Percentiles rank a stretch among this genome's conserved stretches.
phyloP scores from a whole-genome alignment of 2,797 vertebrate genomes.

The Sitta carolinensis region DNA sequence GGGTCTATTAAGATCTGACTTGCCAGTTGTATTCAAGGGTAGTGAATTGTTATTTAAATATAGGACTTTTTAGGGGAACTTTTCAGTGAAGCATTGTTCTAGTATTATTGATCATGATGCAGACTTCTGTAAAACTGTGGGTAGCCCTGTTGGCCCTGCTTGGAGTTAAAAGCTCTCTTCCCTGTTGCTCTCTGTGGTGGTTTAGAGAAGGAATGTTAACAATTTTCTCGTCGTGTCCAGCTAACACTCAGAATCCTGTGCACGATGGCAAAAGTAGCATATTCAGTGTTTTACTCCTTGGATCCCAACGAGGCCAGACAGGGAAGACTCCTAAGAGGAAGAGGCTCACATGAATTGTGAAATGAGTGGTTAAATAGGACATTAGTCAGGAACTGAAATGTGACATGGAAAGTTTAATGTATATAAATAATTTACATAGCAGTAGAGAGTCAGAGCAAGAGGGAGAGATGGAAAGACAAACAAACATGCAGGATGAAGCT shows the following conservation, averaged over 20 bases:
- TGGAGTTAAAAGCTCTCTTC: not conserved
- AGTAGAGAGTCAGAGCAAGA: not conserved
- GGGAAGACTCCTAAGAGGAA: not conserved
- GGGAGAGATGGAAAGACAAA: not conserved
- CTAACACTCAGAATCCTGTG: not conserved
- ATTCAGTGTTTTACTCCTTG: not conserved
- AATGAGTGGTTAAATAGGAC: not conserved
- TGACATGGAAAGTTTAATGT: not conserved
- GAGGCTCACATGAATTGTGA: not conserved
- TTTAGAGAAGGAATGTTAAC: not conserved
- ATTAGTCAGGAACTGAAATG: not conserved
- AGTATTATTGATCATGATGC: not conserved
- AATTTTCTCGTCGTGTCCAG: not conserved
- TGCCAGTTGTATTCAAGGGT: not conserved
- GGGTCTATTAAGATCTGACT: not conserved
- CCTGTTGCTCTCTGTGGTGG: not conserved
- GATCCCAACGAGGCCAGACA: not conserved
- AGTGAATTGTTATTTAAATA: not conserved
- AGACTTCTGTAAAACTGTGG: not conserved
- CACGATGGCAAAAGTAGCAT: fast-evolving
- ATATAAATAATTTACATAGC: not conserved
- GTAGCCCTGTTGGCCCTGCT: not conserved
- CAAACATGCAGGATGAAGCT: not conserved
- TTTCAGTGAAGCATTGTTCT: not conserved
- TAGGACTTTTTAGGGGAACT: not conserved